Evolutionary conservation across 2,797 vertebrate species (phyloP), one percentile per base, ranked within the genome.

Genomic region (Echeneis naucrates): DNA sequence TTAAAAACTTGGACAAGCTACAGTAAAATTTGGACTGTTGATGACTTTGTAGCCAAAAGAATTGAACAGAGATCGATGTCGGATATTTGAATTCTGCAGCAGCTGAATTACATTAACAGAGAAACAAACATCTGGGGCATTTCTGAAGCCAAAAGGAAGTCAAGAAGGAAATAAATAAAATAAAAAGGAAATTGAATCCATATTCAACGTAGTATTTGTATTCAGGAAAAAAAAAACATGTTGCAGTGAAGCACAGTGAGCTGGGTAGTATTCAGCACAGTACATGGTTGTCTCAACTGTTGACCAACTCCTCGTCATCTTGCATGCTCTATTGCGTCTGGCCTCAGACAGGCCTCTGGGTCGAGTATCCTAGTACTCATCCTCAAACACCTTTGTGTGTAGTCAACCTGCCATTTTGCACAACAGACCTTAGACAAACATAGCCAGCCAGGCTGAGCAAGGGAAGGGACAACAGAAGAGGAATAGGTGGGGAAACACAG

Each of bases 211-310:
- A 11, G 37, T 0, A 58, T 38, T 63, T 51, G 57, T 73, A 47
- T 70, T 77, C 35, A 48, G 62, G 72, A 76, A 60, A 65, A 65
- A 70, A 52, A 50, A 63, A 14, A 4, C 66, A 44, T 68, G n/a
- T n/a, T 72, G 77, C 52, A 44, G 73, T 76, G 76, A 72, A 72
- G 78, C 82, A 47, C 60, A 53, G 69, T 54, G 59, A 82, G 82
- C 84, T 30, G 81, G 87, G 78, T 52, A 45, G 63, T 53, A 57
- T 51, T 71, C 55, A 60, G 78, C 84, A 85, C 64, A 60, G 33
- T 73, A 75, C 85, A 85, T 30, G 69, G 80, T 63, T 85, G 83
- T 82, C 75, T 89, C 87, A 83, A 85, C 86, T 81, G 85, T 81
- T 86, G 77, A 80, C 81, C 85, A 81, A 58, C 61, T 77, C 63